phyloP scores from a whole-genome alignment of 2,888 invertebrate species.

The Paralinhomoeus sp. region DNA sequence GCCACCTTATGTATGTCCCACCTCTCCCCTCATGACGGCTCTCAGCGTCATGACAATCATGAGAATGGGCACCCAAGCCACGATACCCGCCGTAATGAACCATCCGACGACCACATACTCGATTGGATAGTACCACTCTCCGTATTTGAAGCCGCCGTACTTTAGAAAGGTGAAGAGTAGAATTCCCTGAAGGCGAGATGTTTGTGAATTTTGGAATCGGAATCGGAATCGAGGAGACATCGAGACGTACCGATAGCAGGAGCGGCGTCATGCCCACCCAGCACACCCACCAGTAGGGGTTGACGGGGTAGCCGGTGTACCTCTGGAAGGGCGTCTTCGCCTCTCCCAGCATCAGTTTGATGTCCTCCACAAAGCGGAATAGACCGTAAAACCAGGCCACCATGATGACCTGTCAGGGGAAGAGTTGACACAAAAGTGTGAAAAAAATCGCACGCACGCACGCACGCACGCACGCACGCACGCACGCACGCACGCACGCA shows the following conservation, averaged over 20 bases:
- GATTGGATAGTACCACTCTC: conserved; percentile 1
- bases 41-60: too few species aligned
- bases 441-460: too few species aligned
- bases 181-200: not conserved
- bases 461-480: too few species aligned
- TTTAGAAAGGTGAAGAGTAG: conserved; percentile 1
- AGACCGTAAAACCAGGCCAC: too few species aligned
- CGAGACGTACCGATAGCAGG: not conserved
- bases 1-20: too few species aligned
- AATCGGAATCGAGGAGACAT: too few species aligned
- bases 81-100: not conserved
- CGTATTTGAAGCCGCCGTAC: not conserved
- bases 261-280: conserved; percentile 2
- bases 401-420: too few species aligned
- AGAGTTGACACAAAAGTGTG: too few species aligned
- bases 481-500: too few species aligned
- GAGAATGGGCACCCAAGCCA: conserved; percentile 4
- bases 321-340: not conserved
- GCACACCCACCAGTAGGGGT: conserved; percentile 3
- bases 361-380: too few species aligned
- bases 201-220: too few species aligned
- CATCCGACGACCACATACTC: conserved; percentile 4
- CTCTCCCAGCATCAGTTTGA: conserved; percentile 1
- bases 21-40: too few species aligned
- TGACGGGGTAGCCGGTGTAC: not conserved